Base-by-base conservation (phyloP, 2,888 invertebrate genomes). In the Drosophila testacea region DNA sequence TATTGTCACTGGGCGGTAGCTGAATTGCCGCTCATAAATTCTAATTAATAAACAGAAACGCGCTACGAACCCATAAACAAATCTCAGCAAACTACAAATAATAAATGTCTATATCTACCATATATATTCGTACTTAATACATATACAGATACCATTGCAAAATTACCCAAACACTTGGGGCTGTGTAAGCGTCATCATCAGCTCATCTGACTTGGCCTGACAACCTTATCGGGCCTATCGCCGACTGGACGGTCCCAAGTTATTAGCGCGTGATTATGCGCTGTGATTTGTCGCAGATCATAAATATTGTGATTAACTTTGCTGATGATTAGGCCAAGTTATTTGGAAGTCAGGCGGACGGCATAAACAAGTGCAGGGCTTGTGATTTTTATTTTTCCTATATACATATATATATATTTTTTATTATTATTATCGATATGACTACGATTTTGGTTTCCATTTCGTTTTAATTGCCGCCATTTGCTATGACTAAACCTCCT, bases 241-340 rank as follows among this genome's bases (percentile, higher is more conserved):
- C 51, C n/a, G 11, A 34, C 9, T 64, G 68, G 30, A n/a, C 60
- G 66, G 71, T 52, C 10, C n/a, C 55, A 44, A 42, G 55, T 66
- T 75, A 83, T 82, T 78, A 80, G 83, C 80, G 75, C 75, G 73
- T 82, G 82, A 85, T 83, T 83, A 74, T 55, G 66, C 47, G 70
- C 70, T 69, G 67, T 68, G 83, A 83, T 79, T 83, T 77, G 60
- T 47, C 56, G 54, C 55, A 54, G 59, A 86, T 83, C 81, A 69
- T 82, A 85, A 83, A 83, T 79, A 62, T 68, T 56, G 7, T 57
- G 69, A 66, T 69, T 69, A 63, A 48, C 38, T 34, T 32, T 16
- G 27, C 3, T 32, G n/a, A 42, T 50, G 73, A 79, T 69, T 67
- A 27, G 69, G 50, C 50, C 42, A 22, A 66, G 34, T 71, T 71